Percentiles rank a stretch among this genome's conserved stretches.
Conservation (phyloP, 1,140 invertebrate genomes). For the Whitmania pigra region DNA sequence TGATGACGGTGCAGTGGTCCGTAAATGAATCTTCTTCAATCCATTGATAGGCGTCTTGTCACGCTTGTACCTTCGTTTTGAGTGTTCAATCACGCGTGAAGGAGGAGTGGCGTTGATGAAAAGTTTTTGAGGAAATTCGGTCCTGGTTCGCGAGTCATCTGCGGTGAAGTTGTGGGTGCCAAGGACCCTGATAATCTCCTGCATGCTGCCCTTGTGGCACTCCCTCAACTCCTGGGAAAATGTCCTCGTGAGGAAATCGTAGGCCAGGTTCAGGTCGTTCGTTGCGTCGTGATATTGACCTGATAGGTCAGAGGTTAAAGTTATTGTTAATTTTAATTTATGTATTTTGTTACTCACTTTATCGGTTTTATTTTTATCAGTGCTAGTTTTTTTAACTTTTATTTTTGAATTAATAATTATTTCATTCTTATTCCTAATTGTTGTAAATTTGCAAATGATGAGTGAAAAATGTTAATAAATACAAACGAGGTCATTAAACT, state of each 20-base stretch:
- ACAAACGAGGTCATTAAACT: no score
- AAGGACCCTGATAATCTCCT: constrained; percentile 2
- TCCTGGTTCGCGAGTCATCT: background rate
- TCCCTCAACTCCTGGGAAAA: background rate
- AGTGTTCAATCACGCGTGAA: no score
- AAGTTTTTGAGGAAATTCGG: background rate
- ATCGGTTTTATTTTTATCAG: background rate
- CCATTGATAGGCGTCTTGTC: background rate
- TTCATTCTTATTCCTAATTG: no score
- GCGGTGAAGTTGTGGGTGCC: background rate
- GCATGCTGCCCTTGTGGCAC: background rate
- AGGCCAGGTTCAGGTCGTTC: constrained; percentile 5
- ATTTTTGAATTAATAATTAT: background rate
- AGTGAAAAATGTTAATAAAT: no score
- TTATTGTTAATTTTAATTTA: background rate
- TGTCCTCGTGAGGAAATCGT: background rate
- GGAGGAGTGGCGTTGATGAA: no score
- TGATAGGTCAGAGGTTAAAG: background rate
- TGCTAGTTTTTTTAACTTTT: background rate
- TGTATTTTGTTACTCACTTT: background rate
- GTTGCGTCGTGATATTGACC: constrained; percentile 11
- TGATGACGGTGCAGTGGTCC: constrained; percentile 8
- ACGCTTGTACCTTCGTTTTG: no score
- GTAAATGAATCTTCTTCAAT: background rate
- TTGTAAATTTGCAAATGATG: no score